Percentiles rank a stretch among this genome's conserved stretches.
phyloP scores from a whole-genome alignment of 2,797 vertebrate species.

The Manis pentadactyla region DNA sequence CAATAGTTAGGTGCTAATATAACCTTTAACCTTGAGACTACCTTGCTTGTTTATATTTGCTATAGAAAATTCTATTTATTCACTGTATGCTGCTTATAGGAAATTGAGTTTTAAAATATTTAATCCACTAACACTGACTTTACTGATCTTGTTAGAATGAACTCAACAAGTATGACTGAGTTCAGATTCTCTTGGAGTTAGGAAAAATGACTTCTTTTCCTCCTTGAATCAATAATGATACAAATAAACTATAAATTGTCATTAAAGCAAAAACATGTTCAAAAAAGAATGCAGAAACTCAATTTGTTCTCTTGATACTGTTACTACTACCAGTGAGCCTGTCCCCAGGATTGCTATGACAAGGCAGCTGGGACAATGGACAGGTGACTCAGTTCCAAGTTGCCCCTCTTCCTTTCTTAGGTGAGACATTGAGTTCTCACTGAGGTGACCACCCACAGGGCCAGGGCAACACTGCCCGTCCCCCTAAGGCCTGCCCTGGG shows the following conservation, averaged over 20 bases:
- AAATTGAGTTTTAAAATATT: constrained; percentile 62
- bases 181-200: constrained; percentile 45
- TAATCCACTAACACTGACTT: constrained; percentile 47
- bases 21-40: background rate
- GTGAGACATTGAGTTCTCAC: background rate
- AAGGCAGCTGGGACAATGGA: background rate
- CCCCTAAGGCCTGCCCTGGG: rapidly evolving
- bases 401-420: background rate
- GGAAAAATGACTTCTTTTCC: constrained; percentile 50
- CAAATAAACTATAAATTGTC: constrained; percentile 17
- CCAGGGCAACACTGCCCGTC: background rate
- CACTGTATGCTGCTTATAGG: constrained; percentile 24
- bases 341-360: rapidly evolving
- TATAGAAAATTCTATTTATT: background rate
- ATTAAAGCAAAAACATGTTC: background rate
- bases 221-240: constrained; percentile 44
- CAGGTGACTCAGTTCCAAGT: rapidly evolving
- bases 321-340: rapidly evolving
- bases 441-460: rapidly evolving
- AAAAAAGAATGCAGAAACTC: background rate
- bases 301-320: background rate
- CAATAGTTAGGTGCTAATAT: rapidly evolving
- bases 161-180: constrained; percentile 12
- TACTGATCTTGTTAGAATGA: constrained; percentile 60
- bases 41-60: background rate